Evolutionary conservation across 2,113 vertebrate species (phyloP).

Genomic region (Platycercus adscitus): DNA sequence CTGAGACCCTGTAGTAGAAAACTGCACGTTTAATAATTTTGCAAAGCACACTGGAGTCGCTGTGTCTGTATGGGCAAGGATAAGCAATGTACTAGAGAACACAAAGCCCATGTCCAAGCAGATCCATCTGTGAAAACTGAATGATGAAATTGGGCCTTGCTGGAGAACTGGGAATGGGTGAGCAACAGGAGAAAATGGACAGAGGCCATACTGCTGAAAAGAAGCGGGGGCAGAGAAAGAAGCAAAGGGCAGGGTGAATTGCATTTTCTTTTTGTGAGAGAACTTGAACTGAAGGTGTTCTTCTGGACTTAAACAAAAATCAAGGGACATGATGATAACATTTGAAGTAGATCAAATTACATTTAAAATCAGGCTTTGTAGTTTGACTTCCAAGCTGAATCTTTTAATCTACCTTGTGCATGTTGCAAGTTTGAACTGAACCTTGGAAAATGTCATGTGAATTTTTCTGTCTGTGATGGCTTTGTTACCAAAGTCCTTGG

Average conservation of each 20-base stretch:
- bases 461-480: background rate
- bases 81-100: background rate
- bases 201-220: background rate
- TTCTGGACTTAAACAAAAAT: background rate
- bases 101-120: background rate
- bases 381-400: background rate
- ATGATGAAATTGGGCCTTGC: background rate
- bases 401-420: background rate
- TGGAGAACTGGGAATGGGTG: background rate
- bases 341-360: background rate
- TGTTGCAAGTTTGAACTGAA: background rate
- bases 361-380: background rate
- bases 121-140: background rate
- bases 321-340: background rate
- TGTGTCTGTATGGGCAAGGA: background rate
- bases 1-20: background rate
- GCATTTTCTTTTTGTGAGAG: background rate
- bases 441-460: background rate
- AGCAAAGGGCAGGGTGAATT: background rate
- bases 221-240: background rate
- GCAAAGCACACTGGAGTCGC: background rate
- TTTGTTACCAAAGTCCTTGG: background rate
- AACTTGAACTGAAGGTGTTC: background rate
- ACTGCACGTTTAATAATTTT: background rate
- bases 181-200: background rate